A percentile compares a stretch with the other conserved stretches of the same genome.
phyloP scores from a whole-genome alignment of 2,113 vertebrate species.

The Eonycteris spelaea region DNA sequence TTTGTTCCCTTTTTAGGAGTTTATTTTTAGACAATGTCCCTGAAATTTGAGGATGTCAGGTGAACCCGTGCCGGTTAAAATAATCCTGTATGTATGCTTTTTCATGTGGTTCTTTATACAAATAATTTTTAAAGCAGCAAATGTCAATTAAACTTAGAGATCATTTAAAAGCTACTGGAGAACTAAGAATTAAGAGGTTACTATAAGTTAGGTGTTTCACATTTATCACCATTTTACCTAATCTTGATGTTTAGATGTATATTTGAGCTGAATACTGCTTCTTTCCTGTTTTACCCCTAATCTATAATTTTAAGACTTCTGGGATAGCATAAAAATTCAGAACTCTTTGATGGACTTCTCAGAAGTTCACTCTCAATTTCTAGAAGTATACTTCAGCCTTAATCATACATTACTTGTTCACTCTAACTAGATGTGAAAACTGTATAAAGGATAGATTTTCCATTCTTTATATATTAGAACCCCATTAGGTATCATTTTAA shows the following conservation, averaged over 20 bases:
- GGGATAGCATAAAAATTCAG: background rate
- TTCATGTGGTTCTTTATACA: background rate
- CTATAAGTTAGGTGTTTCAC: background rate
- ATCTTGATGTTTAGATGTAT: background rate
- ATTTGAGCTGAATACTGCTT: background rate
- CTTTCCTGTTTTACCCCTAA: background rate
- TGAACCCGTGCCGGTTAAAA: background rate
- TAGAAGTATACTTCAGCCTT: background rate
- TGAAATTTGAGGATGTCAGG: background rate
- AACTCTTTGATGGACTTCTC: background rate
- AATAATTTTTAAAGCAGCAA: background rate
- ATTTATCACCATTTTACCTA: background rate
- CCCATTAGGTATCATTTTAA: no score
- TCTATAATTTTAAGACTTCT: background rate
- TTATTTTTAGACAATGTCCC: background rate
- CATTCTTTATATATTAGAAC: no score
- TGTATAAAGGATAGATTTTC: background rate
- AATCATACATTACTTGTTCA: background rate
- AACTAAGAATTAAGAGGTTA: background rate
- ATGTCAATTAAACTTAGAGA: background rate
- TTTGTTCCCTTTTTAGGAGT: background rate
- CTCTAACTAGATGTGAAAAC: background rate
- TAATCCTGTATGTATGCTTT: background rate
- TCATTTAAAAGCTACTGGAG: background rate
- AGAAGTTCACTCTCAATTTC: background rate